Percentiles rank a stretch among this genome's conserved stretches.
phyloP scores from a whole-genome alignment of 2,113 vertebrate genomes.

The Strix aluco region DNA sequence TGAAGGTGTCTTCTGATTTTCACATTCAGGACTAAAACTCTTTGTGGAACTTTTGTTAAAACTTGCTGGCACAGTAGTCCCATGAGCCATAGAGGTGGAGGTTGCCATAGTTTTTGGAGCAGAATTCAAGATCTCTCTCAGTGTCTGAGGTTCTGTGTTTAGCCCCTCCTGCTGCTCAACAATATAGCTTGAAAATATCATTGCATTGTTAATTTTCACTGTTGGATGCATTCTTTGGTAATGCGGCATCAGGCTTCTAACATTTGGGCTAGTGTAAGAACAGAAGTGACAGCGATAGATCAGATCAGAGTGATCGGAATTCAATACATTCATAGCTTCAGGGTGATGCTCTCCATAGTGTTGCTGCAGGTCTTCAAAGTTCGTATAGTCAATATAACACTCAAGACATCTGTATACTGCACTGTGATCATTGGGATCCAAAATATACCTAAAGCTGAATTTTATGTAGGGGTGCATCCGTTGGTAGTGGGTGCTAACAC shows the following conservation, averaged over 20 bases:
- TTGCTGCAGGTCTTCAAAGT: constrained; percentile 90
- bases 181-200: constrained; percentile 96
- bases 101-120: constrained; percentile 86
- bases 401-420: constrained; percentile 94
- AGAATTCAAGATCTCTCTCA: constrained; percentile 92
- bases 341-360: constrained; percentile 94
- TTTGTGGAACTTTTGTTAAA: constrained; percentile 78
- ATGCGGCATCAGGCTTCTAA: constrained; percentile 94
- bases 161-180: constrained; percentile 87
- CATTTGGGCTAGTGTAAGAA: constrained; percentile 93
- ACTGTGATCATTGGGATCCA: constrained; percentile 93
- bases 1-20: constrained; percentile 79
- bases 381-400: constrained; percentile 92
- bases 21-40: constrained; percentile 75
- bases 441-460: constrained; percentile 95
- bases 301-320: constrained; percentile 91
- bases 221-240: constrained; percentile 99
- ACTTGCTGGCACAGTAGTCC: constrained; percentile 67
- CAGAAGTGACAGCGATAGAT: constrained; percentile 93
- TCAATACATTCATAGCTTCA: constrained; percentile 92
- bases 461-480: constrained; percentile 97
- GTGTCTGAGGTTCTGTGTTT: constrained; percentile 84
- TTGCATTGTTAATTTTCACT: constrained; percentile 94
- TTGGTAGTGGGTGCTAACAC: constrained; percentile 95
- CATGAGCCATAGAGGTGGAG: constrained; percentile 74